phyloP scores from a whole-genome alignment of 1,140 invertebrate species.

The Sinella curviseta region DNA sequence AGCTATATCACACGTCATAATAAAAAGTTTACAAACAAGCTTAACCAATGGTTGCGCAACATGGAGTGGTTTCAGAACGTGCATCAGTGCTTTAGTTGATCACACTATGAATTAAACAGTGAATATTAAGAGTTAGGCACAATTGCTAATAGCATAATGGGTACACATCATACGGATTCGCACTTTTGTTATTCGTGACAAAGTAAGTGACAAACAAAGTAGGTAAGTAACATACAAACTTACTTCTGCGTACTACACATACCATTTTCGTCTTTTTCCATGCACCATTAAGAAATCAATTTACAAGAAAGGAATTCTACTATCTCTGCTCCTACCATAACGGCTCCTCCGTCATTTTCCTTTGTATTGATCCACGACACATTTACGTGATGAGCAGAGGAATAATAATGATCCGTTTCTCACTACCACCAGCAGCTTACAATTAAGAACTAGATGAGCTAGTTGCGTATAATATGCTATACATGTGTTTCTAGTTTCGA shows the following conservation, averaged over 20 bases:
- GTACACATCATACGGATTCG: background rate
- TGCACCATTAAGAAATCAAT: constrained; percentile 21
- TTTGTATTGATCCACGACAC: constrained; percentile 1
- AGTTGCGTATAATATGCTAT: too few species aligned
- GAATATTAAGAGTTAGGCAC: background rate
- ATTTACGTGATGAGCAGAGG: background rate
- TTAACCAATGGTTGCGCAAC: too few species aligned
- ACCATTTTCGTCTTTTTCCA: constrained; percentile 1
- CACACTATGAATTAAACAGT: too few species aligned
- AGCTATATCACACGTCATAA: too few species aligned
- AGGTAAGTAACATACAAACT: too few species aligned
- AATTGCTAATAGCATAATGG: too few species aligned
- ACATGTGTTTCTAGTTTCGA: too few species aligned
- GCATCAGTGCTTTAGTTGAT: background rate
- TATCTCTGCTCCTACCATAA: too few species aligned
- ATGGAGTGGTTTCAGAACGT: background rate
- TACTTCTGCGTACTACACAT: too few species aligned
- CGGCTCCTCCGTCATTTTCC: background rate
- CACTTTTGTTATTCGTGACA: background rate
- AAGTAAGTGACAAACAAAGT: too few species aligned
- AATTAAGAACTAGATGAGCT: too few species aligned
- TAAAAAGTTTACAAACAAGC: too few species aligned
- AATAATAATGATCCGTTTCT: background rate
- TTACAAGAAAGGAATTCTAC: background rate
- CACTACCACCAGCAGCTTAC: background rate